These are phyloP conservation scores for Pogonocichla stellata DNA, from an alignment of 2,113 vertebrate species.

Conservation along the genomic window DNA sequence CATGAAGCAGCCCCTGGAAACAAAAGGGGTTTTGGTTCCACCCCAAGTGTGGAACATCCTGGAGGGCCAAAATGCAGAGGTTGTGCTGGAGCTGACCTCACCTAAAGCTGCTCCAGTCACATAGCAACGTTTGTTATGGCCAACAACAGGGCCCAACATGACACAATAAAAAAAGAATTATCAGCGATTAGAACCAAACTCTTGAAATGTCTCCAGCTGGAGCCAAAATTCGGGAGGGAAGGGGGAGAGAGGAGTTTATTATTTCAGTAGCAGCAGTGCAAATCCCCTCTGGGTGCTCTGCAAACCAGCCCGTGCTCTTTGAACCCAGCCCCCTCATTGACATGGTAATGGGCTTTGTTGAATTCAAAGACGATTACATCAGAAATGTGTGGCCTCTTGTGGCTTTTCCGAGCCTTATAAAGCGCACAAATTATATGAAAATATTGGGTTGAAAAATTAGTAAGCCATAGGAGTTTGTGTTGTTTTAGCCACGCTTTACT, in stretches of 20 bases:
- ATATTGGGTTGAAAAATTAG: conserved; percentile 85
- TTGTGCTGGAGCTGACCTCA: neutral
- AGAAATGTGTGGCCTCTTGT: conserved; percentile 77
- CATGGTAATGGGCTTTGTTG: conserved; percentile 82
- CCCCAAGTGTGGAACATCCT: neutral
- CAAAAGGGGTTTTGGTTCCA: neutral
- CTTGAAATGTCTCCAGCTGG: conserved; percentile 62
- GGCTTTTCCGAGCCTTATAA: conserved; percentile 79
- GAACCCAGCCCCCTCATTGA: conserved; percentile 73
- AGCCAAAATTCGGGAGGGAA: conserved; percentile 58
- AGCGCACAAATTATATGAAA: conserved; percentile 83
- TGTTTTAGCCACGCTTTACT: conserved; percentile 82
- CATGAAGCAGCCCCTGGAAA: neutral
- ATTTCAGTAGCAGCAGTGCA: conserved; percentile 81
- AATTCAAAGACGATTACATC: conserved; percentile 87
- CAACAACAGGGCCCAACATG: conserved; percentile 67
- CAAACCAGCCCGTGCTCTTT: conserved; percentile 60
- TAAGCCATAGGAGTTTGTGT: conserved; percentile 80
- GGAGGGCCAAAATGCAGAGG: conserved; percentile 1
- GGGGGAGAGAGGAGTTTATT: conserved; percentile 74
- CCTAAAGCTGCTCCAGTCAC: conserved; percentile 24
- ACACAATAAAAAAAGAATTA: conserved; percentile 78
- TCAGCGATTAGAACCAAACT: conserved; percentile 72
- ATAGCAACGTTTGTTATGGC: conserved; percentile 65
- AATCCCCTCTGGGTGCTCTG: conserved; percentile 77